These are phyloP conservation scores for Bos javanicus DNA, from an alignment of 2,113 vertebrate genomes.

Conservation along the genomic window DNA sequence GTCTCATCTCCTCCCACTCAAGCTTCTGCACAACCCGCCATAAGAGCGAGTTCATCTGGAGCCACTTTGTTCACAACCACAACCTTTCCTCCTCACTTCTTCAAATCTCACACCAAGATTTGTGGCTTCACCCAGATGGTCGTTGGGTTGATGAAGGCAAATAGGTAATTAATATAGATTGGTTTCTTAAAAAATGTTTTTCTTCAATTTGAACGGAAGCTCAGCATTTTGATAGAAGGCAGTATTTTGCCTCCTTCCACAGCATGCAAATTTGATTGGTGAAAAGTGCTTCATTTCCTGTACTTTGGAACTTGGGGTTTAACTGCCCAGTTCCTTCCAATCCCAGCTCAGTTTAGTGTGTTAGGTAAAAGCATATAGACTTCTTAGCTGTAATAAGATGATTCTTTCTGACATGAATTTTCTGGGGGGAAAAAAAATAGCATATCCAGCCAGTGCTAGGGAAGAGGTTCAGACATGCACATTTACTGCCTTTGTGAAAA, in stretches of 20 bases:
- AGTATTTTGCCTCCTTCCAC: background rate
- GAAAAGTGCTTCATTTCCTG: background rate
- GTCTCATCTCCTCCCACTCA: accelerated
- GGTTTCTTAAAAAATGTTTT: background rate
- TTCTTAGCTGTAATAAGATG: background rate
- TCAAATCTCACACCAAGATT: background rate
- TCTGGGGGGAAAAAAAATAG: background rate
- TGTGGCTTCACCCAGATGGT: background rate
- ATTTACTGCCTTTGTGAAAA: background rate
- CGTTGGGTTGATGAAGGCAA: background rate
- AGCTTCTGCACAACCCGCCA: background rate
- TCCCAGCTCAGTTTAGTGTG: background rate
- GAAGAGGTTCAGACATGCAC: background rate
- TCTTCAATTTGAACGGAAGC: background rate
- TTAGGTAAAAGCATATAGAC: background rate
- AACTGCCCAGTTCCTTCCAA: background rate
- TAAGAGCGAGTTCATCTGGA: background rate
- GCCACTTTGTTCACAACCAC: background rate
- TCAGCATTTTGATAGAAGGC: background rate
- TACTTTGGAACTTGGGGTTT: background rate
- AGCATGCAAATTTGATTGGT: background rate
- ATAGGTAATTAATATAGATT: background rate
- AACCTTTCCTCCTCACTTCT: background rate
- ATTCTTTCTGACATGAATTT: slow-evolving; percentile 1
- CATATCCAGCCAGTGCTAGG: background rate